Evolutionary conservation across 1,140 invertebrate genomes (phyloP).

Genomic region (Drosophila tristis): DNA sequence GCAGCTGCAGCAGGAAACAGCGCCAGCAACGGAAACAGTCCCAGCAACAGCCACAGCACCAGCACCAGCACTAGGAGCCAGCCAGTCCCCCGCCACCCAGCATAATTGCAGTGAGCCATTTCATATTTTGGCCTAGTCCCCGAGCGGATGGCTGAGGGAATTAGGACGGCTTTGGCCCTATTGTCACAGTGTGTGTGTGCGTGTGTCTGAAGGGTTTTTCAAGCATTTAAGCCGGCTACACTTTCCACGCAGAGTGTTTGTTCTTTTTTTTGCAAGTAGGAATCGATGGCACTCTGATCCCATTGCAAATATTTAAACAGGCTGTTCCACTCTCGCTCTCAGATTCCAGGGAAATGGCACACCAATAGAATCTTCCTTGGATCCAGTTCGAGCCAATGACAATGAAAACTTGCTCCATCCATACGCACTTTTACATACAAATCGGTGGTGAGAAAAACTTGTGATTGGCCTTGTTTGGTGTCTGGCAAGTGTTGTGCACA

Average conservation of each 20-base stretch:
- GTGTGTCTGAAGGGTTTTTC: constrained; percentile 5
- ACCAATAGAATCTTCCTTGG: not conserved
- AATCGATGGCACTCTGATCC: constrained; percentile 1
- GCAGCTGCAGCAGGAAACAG: constrained; percentile 67
- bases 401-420: too few species aligned
- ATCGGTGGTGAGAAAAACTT: constrained; percentile 18
- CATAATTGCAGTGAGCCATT: constrained; percentile 59
- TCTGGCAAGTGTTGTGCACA: constrained; percentile 23
- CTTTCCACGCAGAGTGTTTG: too few species aligned
- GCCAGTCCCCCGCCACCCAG: constrained; percentile 6
- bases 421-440: too few species aligned
- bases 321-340: too few species aligned
- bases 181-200: not conserved
- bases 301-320: constrained; percentile 5
- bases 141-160: constrained; percentile 5
- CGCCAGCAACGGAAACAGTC: constrained; percentile 41
- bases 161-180: constrained; percentile 38
- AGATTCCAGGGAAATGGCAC: not conserved
- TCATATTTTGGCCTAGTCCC: constrained; percentile 49
- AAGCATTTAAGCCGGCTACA: constrained; percentile 25
- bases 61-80: constrained; percentile 13
- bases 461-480: constrained; percentile 22
- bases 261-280: too few species aligned
- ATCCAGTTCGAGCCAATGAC: too few species aligned
- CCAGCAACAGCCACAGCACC: constrained; percentile 30